Percentiles rank a stretch among this genome's conserved stretches.
These are phyloP conservation scores for Andrena fulva DNA, from an alignment of 2,888 invertebrate genomes.

Conservation along the genomic window DNA sequence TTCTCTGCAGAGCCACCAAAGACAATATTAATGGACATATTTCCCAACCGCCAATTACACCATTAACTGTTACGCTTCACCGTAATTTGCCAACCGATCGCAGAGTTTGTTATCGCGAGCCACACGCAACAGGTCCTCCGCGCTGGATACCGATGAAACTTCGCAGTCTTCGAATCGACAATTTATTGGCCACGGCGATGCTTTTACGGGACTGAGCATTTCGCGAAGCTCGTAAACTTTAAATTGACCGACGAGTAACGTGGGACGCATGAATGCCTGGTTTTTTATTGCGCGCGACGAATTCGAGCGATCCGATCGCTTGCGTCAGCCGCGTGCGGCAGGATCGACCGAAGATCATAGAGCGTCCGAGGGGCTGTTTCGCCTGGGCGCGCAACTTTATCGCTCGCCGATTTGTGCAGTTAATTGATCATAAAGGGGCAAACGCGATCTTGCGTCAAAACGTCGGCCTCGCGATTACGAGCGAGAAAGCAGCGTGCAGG, in stretches of 20 bases:
- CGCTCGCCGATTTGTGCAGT: background rate
- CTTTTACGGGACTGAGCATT: background rate
- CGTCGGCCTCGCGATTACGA: background rate
- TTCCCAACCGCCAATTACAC: background rate
- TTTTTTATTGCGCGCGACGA: background rate
- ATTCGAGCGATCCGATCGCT: background rate
- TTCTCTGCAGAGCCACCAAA: too few species aligned
- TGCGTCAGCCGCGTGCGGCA: background rate
- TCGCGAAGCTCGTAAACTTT: background rate
- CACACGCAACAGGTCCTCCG: background rate
- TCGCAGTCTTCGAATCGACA: background rate
- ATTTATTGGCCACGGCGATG: background rate
- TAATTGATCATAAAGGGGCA: background rate
- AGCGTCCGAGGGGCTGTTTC: background rate
- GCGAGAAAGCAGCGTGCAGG: background rate
- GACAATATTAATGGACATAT: background rate
- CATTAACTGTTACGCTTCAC: background rate
- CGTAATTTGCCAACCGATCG: conserved; percentile 4
- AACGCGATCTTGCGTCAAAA: background rate
- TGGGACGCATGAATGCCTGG: background rate
- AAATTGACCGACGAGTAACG: background rate
- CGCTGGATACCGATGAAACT: background rate
- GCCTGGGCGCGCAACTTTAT: background rate
- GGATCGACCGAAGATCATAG: background rate
- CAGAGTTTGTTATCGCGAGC: background rate